phyloP scores from a whole-genome alignment of 2,888 invertebrate species.

The Sycophila texana region DNA sequence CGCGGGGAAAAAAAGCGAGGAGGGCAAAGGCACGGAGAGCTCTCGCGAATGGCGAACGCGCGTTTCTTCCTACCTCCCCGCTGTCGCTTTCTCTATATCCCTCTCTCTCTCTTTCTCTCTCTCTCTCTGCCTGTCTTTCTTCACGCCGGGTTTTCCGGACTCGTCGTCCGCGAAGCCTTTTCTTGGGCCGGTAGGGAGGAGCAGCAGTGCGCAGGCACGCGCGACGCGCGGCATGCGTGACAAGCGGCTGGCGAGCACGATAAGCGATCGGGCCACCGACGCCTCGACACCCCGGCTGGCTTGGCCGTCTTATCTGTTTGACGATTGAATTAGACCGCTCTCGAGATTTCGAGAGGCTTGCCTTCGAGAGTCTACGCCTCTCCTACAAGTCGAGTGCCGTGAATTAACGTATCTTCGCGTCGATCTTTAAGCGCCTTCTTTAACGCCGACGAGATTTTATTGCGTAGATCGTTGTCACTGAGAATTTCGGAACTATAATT shows the following conservation, averaged over 20 bases:
- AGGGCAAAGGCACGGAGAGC: background rate
- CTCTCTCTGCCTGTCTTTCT: slow-evolving; percentile 25
- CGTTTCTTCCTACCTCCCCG: background rate
- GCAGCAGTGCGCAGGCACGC: background rate
- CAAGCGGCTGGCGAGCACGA: background rate
- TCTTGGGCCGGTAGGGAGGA: too few relatives aligned
- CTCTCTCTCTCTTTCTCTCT: slow-evolving; percentile 34
- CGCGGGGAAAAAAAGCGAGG: slow-evolving; percentile 34
- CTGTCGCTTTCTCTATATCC: slow-evolving; percentile 13
- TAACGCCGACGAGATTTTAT: too few relatives aligned
- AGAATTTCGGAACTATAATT: too few relatives aligned
- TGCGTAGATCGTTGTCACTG: too few relatives aligned
- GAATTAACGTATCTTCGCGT: too few relatives aligned
- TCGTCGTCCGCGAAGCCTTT: too few relatives aligned
- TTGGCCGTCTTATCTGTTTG: slow-evolving; percentile 20
- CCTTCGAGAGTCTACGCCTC: background rate
- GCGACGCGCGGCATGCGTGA: slow-evolving; percentile 2
- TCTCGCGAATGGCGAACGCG: slow-evolving; percentile 26
- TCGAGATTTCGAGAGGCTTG: slow-evolving; percentile 12
- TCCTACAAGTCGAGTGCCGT: too few relatives aligned
- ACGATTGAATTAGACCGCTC: slow-evolving; percentile 35
- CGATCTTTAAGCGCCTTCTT: too few relatives aligned
- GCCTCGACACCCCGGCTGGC: background rate
- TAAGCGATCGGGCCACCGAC: background rate
- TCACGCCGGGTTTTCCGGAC: background rate